Conservation (phyloP, 2,113 vertebrate species). For the Helogale parvula region DNA sequence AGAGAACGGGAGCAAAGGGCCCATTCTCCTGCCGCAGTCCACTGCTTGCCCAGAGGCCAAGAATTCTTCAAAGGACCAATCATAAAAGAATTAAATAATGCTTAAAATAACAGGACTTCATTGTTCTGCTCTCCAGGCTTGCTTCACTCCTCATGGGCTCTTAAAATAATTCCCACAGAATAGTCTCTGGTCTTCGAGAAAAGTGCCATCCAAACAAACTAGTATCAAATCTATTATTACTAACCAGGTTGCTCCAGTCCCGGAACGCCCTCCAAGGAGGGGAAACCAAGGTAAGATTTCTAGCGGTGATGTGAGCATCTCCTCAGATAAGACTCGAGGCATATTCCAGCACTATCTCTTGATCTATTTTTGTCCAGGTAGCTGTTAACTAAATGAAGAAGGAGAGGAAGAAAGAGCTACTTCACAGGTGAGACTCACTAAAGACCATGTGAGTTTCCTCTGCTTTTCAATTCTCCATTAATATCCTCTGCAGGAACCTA, state of each 20-base stretch:
- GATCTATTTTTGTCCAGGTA: not conserved
- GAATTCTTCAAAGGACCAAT: constrained; percentile 61
- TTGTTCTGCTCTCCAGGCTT: not conserved
- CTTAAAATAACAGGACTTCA: constrained; percentile 23
- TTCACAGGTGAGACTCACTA: not conserved
- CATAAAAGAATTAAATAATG: constrained; percentile 30
- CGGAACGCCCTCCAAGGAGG: not conserved
- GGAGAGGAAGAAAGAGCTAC: not conserved
- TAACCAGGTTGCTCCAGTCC: not conserved
- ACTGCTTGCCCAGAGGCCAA: not conserved
- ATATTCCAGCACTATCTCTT: not conserved
- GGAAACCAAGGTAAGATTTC: not conserved
- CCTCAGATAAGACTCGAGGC: not conserved
- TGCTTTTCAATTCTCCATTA: not conserved
- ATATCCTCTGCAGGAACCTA: not conserved
- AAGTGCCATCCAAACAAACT: not conserved
- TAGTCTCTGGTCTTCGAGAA: not conserved
- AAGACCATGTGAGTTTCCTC: not conserved
- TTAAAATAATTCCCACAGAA: not conserved
- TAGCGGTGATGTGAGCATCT: not conserved
- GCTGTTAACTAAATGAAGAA: not conserved
- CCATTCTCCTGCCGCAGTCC: not conserved
- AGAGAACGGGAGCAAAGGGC: not conserved
- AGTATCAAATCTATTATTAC: not conserved
- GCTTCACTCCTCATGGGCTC: not conserved